phyloP scores from a whole-genome alignment of 2,888 invertebrate genomes.

The Strigamia transsilvanica region DNA sequence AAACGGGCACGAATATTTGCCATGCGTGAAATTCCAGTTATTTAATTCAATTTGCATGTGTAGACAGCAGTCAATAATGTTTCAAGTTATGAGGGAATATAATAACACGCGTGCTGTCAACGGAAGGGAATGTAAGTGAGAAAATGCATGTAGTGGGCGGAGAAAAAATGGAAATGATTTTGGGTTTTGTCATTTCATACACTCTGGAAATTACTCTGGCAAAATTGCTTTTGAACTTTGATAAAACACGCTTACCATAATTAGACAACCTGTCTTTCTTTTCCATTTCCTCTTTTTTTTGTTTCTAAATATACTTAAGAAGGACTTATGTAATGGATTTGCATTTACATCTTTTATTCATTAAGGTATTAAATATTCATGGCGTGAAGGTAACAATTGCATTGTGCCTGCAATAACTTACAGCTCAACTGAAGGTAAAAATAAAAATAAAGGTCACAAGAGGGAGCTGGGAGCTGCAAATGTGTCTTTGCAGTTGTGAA shows the following conservation, averaged over 20 bases:
- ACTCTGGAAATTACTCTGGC: background rate
- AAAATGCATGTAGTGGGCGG: slow-evolving; percentile 46
- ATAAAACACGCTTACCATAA: slow-evolving; percentile 39
- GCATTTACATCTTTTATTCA: slow-evolving; percentile 44
- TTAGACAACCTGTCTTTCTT: slow-evolving; percentile 17
- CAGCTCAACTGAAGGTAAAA: background rate
- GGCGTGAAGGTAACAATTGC: slow-evolving; percentile 15
- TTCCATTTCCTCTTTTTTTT: slow-evolving; percentile 9
- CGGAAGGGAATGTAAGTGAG: slow-evolving; percentile 17
- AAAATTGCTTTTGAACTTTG: slow-evolving; percentile 43
- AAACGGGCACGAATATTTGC: background rate
- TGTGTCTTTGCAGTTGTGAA: background rate
- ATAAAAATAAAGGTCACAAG: slow-evolving; percentile 15
- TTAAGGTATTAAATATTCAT: slow-evolving; percentile 38
- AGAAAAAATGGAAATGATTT: slow-evolving; percentile 13
- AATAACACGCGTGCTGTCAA: slow-evolving; percentile 23
- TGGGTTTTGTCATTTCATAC: slow-evolving; percentile 24
- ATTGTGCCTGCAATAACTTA: slow-evolving; percentile 24
- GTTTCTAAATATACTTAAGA: slow-evolving; percentile 31
- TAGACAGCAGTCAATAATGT: slow-evolving; percentile 33
- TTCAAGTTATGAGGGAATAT: slow-evolving; percentile 23
- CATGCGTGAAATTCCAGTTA: slow-evolving; percentile 35
- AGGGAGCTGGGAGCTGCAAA: slow-evolving; percentile 12
- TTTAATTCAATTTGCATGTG: slow-evolving; percentile 31
- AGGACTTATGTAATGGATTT: slow-evolving; percentile 32